Base-by-base conservation (phyloP, 2,888 invertebrate genomes). In the Drosophila mimica region DNA sequence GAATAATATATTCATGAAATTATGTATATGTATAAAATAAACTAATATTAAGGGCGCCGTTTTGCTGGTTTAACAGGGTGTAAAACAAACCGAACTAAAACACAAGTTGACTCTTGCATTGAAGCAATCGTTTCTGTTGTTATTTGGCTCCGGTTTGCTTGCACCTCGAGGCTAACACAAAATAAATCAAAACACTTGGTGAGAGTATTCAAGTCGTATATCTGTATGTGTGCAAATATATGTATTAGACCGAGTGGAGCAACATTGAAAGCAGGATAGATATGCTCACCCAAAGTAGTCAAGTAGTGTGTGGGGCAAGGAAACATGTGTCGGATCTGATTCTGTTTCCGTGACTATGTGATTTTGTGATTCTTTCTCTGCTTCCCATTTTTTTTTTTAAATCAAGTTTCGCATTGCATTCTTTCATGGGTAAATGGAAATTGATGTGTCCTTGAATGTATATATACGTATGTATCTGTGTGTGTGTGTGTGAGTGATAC, bases 81-180 rank as follows among this genome's bases (percentile, higher is more conserved):
- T 28, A 25, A 8, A 1, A 43, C 13, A 15, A 20, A 2, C 20
- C 8, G 8, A 25, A 34, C 15, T 5, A 11, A 20, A 11, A 11
- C 4, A 4, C 9, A 30, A 13, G 6, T 9, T 33, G 31, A 6
- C 15, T 33, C 11, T 31, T 30, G 62, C 25, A 49, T 56, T 57
- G 61, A 31, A 30, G 36, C 3, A 28, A 11, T 30, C 30, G 40
- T 28, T 54, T 11, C 36, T 60, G 20, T 57, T 63, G 56, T 62
- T 51, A 28, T 54, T 77, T 58, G 51, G 61, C 59, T 73, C 34
- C 38, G 60, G 54, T 62, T 69, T 53, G 40, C 3, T 25, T 33
- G 7, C 17, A 49, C 57, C 63, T 28, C 17, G 25, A 38, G 61
- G 59, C 56, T 28, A 51, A 17, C 52, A 66, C 43, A 54, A 63